Conservation (phyloP, 1,140 invertebrate species). For the Diploscapter pachys region DNA sequence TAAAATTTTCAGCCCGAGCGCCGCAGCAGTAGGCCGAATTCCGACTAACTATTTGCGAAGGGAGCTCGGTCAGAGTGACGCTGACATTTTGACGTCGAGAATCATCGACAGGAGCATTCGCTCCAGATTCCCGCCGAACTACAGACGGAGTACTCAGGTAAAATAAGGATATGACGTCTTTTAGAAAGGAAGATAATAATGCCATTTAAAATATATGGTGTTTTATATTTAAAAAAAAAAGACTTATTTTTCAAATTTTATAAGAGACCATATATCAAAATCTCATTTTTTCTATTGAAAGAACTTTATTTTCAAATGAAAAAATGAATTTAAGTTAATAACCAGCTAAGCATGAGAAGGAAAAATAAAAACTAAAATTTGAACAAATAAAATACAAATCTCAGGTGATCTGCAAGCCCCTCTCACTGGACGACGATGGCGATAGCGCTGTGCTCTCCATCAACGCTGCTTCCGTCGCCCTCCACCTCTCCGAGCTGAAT, state of each 20-base stretch:
- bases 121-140: conserved; percentile 78
- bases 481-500: conserved; percentile 90
- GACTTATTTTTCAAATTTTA: no score
- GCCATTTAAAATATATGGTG: no score
- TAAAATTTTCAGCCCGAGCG: conserved; percentile 70
- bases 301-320: no score
- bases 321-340: no score
- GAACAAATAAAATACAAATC: conserved; percentile 16
- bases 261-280: no score
- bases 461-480: conserved; percentile 88
- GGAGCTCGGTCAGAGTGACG: conserved; percentile 77
- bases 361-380: no score
- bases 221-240: no score
- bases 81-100: conserved; percentile 84
- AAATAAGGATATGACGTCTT: background rate
- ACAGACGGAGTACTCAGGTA: conserved; percentile 76
- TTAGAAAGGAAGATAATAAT: no score
- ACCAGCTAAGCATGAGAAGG: no score
- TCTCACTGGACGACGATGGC: conserved; percentile 81
- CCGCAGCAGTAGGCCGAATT: conserved; percentile 88
- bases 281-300: no score
- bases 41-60: conserved; percentile 82
- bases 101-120: conserved; percentile 86
- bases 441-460: conserved; percentile 85
- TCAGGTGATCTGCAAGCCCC: conserved; percentile 79